A percentile compares a stretch with the other conserved stretches of the same genome.
phyloP scores from a whole-genome alignment of 2,797 vertebrate species.

The Muscicapa striata region DNA sequence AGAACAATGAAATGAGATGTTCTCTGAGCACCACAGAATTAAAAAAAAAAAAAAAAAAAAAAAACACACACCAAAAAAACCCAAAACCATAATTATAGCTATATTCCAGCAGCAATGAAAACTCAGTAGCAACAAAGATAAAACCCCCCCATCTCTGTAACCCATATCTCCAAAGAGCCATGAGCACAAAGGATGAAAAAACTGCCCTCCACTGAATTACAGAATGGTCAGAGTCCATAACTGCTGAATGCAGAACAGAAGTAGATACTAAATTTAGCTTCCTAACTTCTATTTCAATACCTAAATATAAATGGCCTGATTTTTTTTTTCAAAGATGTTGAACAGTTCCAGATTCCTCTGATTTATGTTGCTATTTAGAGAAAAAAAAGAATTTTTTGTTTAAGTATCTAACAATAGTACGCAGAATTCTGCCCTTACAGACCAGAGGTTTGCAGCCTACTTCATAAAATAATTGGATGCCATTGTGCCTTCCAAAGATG shows the following conservation, averaged over 20 bases:
- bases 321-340: background rate
- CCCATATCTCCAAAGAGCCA: background rate
- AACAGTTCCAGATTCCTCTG: background rate
- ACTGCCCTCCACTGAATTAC: background rate
- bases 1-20: background rate
- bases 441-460: background rate
- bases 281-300: background rate
- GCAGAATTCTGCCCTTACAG: background rate
- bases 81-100: background rate
- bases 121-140: background rate
- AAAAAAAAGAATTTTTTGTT: background rate
- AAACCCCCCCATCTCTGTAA: background rate
- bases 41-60: background rate
- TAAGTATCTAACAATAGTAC: background rate
- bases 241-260: background rate
- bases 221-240: background rate
- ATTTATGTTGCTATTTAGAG: background rate
- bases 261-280: background rate
- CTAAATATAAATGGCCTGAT: conserved; percentile 14
- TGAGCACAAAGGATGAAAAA: background rate
- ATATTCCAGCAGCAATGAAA: background rate
- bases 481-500: background rate
- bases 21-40: background rate
- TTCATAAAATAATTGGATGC: background rate
- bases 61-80: background rate